Evolutionary conservation across 2,888 invertebrate species (phyloP), one percentile per base, ranked within the genome.

Genomic region (Latrodectus elegans): DNA sequence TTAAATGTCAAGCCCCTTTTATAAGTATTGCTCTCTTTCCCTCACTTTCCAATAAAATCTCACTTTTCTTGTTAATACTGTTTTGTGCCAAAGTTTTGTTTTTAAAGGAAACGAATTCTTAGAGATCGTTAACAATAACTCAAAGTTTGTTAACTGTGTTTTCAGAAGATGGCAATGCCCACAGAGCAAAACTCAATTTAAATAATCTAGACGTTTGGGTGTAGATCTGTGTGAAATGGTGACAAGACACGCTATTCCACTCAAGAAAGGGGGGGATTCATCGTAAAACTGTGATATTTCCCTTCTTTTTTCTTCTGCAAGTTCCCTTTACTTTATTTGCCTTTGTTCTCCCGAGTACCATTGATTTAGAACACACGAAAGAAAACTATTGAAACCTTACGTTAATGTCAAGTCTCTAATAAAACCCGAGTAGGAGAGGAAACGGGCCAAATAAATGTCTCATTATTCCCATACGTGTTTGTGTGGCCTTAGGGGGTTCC

Each of bases 391-490:
- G 60, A 60, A 60, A 60, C 60, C 60, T 60, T 3, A 60, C n/a
- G 60, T 60, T 60, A n/a, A 15, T 15, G 10, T n/a, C 60, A 4
- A 15, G 14, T n/a, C 60, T 6, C 60, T 60, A 60, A 60, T 60
- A 60, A 60, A 60, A 60, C 60, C 12, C 15, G 60, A 60, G 38
- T 38, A 22, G 68, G 68, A 9, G 22, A 73, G 53, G 73, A 76
- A 76, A 65, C 77, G 51, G 26, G 67, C 67, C 68, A 77, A 77
- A 77, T 68, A 52, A 77, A 51, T 15, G 53, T 22, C 64, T 80
- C 72, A 53, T 80, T 80, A 80, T 60, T 52, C 73, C 80, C 65
- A 26, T 72, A 80, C 80, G 80, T 80, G 80, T 72, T 15, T 14
- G 67, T 10, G n/a, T 38, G 38, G 38, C 38, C 74, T 60, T 73